A percentile compares a stretch with the other conserved stretches of the same genome.
Evolutionary conservation across 2,888 invertebrate genomes (phyloP).

Genomic region (Endotricha flammealis): DNA sequence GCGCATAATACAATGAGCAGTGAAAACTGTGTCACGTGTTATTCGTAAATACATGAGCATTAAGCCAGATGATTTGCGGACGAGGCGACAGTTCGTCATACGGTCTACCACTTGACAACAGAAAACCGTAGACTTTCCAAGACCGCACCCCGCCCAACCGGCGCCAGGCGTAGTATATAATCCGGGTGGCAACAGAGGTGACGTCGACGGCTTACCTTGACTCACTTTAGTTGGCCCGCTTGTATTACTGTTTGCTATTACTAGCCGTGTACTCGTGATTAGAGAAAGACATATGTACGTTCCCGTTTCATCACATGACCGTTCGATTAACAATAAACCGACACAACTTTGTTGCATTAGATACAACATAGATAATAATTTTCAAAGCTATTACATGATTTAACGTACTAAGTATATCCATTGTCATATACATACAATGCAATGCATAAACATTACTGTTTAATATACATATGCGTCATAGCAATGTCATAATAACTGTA

Average conservation of each 20-base stretch:
- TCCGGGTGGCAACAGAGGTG: conserved; percentile 69
- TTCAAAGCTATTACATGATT: background rate
- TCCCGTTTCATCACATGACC: conserved; percentile 12
- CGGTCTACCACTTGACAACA: conserved; percentile 20
- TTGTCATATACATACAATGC: no score
- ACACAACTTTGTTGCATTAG: background rate
- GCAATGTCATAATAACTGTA: no score
- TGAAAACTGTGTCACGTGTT: background rate
- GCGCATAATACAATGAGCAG: background rate
- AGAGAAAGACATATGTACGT: conserved; percentile 35
- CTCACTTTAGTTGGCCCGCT: conserved; percentile 67
- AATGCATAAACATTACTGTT: no score
- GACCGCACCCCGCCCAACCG: conserved; percentile 48
- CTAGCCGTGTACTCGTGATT: conserved; percentile 52
- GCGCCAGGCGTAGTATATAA: conserved; percentile 41
- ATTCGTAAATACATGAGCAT: background rate
- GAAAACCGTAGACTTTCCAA: conserved; percentile 34
- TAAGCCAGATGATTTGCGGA: background rate
- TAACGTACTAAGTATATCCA: no score
- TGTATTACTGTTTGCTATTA: conserved; percentile 54
- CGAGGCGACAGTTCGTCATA: background rate
- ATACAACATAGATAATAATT: background rate
- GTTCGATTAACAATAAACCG: background rate
- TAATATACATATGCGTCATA: no score
- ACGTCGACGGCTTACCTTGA: conserved; percentile 68